A percentile compares a stretch with the other conserved stretches of the same genome.
Conservation (phyloP, 2,113 vertebrate species). For the Rhinoderma darwinii region DNA sequence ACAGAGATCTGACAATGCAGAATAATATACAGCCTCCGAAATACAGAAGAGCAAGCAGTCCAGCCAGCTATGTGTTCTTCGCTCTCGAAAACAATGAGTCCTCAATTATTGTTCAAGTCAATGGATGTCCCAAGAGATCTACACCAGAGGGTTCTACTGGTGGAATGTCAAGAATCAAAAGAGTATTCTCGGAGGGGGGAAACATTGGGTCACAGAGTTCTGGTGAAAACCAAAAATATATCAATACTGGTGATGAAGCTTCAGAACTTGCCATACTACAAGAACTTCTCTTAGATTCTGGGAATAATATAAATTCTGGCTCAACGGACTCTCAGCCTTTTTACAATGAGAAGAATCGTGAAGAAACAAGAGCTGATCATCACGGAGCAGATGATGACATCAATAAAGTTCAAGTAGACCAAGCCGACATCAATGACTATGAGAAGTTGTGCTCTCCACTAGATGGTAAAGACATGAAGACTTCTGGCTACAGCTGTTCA, state of each 20-base stretch:
- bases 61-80: slow-evolving; percentile 41
- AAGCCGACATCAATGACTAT: background rate
- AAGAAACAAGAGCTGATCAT: background rate
- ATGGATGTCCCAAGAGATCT: background rate
- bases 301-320: background rate
- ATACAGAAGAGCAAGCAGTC: slow-evolving; percentile 11
- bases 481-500: background rate
- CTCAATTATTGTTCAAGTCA: background rate
- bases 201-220: background rate
- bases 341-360: background rate
- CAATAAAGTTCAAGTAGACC: background rate
- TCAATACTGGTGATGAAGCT: too few relatives aligned
- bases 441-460: background rate
- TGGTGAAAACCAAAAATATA: background rate
- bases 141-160: background rate
- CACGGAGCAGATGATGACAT: background rate
- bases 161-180: background rate
- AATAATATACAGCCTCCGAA: background rate
- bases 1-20: background rate
- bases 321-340: background rate
- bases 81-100: slow-evolving; percentile 20
- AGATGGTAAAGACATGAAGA: background rate
- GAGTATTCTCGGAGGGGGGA: background rate
- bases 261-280: slow-evolving; percentile 22
- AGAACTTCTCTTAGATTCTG: slow-evolving; percentile 34